phyloP scores from a whole-genome alignment of 2,888 invertebrate genomes.

The Parnassius smintheus region DNA sequence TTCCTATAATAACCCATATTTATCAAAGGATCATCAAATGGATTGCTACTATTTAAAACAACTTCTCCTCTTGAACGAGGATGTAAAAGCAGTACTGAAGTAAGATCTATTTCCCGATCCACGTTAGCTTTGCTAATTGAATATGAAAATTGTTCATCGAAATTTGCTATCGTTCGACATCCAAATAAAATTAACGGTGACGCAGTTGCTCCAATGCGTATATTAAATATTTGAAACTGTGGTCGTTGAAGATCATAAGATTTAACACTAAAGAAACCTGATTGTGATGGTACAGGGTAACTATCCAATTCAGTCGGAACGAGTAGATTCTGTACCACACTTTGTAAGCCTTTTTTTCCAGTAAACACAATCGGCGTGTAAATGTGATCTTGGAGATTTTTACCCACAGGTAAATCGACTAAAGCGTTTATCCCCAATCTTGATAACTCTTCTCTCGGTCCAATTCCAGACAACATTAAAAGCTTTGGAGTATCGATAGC shows the following conservation, averaged over 20 bases:
- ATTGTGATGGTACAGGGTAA: constrained; percentile 54
- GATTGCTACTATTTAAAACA: constrained; percentile 51
- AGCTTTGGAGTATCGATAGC: constrained; percentile 61
- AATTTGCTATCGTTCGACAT: constrained; percentile 44
- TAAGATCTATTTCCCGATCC: constrained; percentile 48
- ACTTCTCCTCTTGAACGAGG: constrained; percentile 61
- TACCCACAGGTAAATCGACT: constrained; percentile 62
- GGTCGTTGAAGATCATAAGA: constrained; percentile 39
- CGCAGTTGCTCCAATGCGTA: constrained; percentile 54
- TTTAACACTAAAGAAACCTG: constrained; percentile 50
- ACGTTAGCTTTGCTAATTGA: constrained; percentile 51
- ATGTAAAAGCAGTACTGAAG: constrained; percentile 50
- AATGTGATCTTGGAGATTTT: constrained; percentile 63
- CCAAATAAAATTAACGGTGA: constrained; percentile 42
- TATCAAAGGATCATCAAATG: constrained; percentile 57
- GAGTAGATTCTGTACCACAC: constrained; percentile 37
- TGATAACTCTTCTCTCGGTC: constrained; percentile 50
- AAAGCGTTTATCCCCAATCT: constrained; percentile 48
- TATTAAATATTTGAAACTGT: constrained; percentile 60
- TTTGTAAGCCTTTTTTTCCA: constrained; percentile 48
- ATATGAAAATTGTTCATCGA: constrained; percentile 42
- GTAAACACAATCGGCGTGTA: constrained; percentile 45
- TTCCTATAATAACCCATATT: constrained; percentile 56
- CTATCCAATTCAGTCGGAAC: constrained; percentile 36
- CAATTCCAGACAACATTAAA: constrained; percentile 65